Evolutionary conservation across 1,140 invertebrate species (phyloP), one percentile per base, ranked within the genome.

Genomic region (Drosophila lacertosa): DNA sequence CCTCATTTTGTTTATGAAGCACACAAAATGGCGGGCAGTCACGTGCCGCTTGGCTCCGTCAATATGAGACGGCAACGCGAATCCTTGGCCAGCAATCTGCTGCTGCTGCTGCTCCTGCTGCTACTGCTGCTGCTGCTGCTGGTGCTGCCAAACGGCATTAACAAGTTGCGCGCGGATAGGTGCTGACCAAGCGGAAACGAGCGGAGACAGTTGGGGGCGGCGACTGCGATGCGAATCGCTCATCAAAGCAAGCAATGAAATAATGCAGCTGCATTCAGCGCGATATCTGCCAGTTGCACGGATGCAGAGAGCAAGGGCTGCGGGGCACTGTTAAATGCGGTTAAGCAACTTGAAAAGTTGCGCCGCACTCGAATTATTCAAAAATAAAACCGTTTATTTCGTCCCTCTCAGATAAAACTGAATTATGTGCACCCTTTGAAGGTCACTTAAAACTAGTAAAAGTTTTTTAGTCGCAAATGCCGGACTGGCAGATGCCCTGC

Each of bases 1-100:
- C 55, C 81, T 86, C 68, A 81, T 86, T 84, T 86, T 86, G 64
- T 80, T 78, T 74, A 80, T 76, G 81, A 74, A 59, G 72, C 72
- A 83, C 72, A 72, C 72, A 79, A 77, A 78, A 74, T 60, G 57
- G 55, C 54, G 54, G 33, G 16, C 42, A 35, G 26, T 45, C 53
- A 64, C 54, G 60, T 64, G 60, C 18, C 50, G 45, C 60, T 64
- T 37, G 42, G 66, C 53, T 65, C 69, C 77, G 77, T 81, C 77
- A 81, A 81, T 80, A 80, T 50, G 60, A 62, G 42, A 16, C 0
- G 45, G 5, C 51, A 26, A 40, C 16, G 35, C 22, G 42, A 18
- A 44, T 63, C 37, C 48, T 54, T 33, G n/a, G 44, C 53, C 22
- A 18, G 33, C 32, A 32, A 35, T 20, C 15, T 13, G 29, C 50